These are phyloP conservation scores for Crotalus adamanteus DNA, from an alignment of 2,797 vertebrate genomes.

Conservation along the genomic window DNA sequence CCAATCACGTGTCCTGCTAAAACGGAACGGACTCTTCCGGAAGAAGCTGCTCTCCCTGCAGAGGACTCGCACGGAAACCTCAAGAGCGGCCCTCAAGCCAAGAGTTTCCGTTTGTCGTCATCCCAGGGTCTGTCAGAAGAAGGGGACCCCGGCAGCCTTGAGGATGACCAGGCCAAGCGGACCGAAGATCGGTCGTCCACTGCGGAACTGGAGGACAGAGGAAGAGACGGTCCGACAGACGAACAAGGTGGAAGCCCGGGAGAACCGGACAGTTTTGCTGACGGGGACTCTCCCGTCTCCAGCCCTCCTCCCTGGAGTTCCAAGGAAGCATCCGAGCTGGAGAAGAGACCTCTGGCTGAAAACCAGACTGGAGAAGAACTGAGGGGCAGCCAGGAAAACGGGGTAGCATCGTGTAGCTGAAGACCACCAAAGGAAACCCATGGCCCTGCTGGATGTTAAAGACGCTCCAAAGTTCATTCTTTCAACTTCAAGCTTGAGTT, in stretches of 20 bases:
- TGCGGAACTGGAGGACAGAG: conserved; percentile 61
- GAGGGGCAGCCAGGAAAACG: conserved; percentile 22
- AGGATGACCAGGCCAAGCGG: conserved; percentile 68
- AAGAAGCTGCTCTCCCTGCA: conserved; percentile 44
- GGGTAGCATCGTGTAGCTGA: conserved; percentile 35
- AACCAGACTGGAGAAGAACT: conserved; percentile 29
- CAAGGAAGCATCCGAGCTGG: conserved; percentile 39
- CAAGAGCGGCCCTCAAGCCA: conserved; percentile 54
- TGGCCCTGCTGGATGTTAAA: neutral
- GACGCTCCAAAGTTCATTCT: neutral
- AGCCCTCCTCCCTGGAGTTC: conserved; percentile 44
- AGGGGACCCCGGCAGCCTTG: conserved; percentile 71
- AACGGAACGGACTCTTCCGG: conserved; percentile 40
- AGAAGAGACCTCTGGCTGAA: conserved; percentile 26
- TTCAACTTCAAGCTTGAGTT: neutral
- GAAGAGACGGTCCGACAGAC: conserved; percentile 2
- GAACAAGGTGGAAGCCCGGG: conserved; percentile 8
- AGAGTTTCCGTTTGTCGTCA: conserved; percentile 65
- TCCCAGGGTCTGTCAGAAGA: conserved; percentile 61
- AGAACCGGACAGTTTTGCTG: conserved; percentile 35
- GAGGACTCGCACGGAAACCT: conserved; percentile 48
- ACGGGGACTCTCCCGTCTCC: conserved; percentile 25
- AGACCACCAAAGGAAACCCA: neutral
- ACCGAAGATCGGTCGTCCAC: conserved; percentile 58
- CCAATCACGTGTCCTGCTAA: conserved; percentile 48